Conservation (phyloP, 1,140 invertebrate genomes). For the Heliconius himera region DNA sequence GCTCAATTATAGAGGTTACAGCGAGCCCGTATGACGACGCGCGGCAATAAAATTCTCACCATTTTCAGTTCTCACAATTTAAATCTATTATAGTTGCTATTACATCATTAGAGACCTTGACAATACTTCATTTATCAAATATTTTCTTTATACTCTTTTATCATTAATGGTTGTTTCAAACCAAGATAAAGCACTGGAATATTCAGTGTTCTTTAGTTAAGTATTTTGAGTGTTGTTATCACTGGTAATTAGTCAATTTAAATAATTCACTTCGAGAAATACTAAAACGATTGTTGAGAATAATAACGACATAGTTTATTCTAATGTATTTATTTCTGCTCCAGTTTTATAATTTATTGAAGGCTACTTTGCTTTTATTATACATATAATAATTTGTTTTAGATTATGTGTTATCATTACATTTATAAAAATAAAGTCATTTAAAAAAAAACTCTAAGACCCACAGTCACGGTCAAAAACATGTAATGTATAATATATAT, state of each 20-base stretch:
- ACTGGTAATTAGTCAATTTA: slow-evolving; percentile 19
- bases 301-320: slow-evolving; percentile 3
- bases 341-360: not conserved
- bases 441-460: too few relatives aligned
- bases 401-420: not conserved
- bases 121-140: slow-evolving; percentile 56
- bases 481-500: too few relatives aligned
- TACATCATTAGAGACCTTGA: slow-evolving; percentile 72
- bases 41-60: slow-evolving; percentile 50
- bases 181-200: not conserved
- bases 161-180: not conserved
- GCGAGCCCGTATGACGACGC: slow-evolving; percentile 44
- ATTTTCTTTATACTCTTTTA: slow-evolving; percentile 42
- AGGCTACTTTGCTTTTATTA: not conserved
- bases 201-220: not conserved
- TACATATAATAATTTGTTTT: not conserved
- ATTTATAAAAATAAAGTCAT: too few relatives aligned
- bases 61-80: slow-evolving; percentile 55
- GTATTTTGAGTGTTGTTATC: not conserved
- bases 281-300: slow-evolving; percentile 8
- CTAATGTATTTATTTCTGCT: not conserved
- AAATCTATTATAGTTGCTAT: slow-evolving; percentile 57
- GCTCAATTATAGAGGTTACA: slow-evolving; percentile 50
- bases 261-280: slow-evolving; percentile 7
- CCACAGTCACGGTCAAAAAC: too few relatives aligned